Evolutionary conservation across 2,888 invertebrate genomes (phyloP).

Genomic region (Cephonodes hylas): DNA sequence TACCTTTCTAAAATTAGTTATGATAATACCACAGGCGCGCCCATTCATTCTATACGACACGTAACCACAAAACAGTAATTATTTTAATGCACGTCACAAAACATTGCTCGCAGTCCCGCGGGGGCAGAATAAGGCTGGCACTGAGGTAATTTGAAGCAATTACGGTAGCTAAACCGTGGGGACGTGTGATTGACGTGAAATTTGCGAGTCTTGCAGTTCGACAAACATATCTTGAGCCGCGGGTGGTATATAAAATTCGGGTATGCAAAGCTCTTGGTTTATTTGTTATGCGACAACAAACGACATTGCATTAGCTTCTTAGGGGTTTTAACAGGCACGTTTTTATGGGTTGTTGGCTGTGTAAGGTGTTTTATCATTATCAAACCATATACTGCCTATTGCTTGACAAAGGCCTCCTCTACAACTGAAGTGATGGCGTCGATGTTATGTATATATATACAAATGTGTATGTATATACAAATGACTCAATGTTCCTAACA

Average conservation of each 20-base stretch:
- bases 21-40: too few species aligned
- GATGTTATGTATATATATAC: too few species aligned
- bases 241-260: not conserved
- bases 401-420: too few species aligned
- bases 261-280: not conserved
- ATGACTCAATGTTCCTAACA: too few species aligned
- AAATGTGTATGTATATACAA: too few species aligned
- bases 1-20: too few species aligned
- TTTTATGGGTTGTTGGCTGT: not conserved
- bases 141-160: conserved; percentile 36
- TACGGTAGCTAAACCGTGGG: conserved; percentile 27
- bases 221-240: not conserved
- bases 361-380: too few species aligned
- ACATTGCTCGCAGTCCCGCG: not conserved
- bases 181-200: conserved; percentile 31
- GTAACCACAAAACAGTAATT: not conserved
- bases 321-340: not conserved
- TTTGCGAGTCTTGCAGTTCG: conserved; percentile 15
- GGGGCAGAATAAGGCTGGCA: conserved; percentile 24
- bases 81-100: not conserved
- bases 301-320: not conserved
- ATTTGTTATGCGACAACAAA: not conserved
- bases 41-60: too few species aligned
- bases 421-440: too few species aligned
- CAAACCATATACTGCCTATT: too few species aligned